phyloP scores from a whole-genome alignment of 1,140 invertebrate genomes.

The Microplitis mediator region DNA sequence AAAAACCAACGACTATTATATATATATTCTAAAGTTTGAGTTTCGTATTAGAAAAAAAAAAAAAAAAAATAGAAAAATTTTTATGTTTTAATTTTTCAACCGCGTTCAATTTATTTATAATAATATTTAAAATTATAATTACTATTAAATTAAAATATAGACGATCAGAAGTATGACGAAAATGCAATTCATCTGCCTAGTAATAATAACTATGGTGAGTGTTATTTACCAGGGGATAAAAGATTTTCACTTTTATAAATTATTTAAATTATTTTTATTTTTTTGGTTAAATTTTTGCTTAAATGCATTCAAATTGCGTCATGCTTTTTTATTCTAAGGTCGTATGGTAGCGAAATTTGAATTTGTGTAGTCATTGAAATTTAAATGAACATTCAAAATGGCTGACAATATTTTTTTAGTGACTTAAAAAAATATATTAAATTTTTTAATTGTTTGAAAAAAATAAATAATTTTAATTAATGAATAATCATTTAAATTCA shows the following conservation, averaged over 20 bases:
- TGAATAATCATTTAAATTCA: too few species aligned
- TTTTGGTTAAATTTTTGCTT: not conserved
- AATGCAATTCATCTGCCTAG: constrained; percentile 51
- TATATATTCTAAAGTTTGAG: not conserved
- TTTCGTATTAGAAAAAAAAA: not conserved
- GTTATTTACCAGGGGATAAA: constrained; percentile 28
- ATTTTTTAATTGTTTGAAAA: not conserved
- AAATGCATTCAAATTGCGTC: constrained; percentile 7
- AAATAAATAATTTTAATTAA: too few species aligned
- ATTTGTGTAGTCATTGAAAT: not conserved
- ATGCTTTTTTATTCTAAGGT: constrained; percentile 5
- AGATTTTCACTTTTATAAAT: not conserved
- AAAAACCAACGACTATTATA: not conserved
- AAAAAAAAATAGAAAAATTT: not conserved
- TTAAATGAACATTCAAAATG: too few species aligned
- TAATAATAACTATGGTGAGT: constrained; percentile 47
- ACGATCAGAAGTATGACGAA: constrained; percentile 51
- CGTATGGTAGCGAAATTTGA: not conserved
- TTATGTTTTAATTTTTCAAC: too few species aligned
- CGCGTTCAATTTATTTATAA: too few species aligned
- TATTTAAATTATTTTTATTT: constrained; percentile 30
- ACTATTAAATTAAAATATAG: constrained; percentile 45
- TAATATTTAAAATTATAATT: not conserved
- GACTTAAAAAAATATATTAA: not conserved
- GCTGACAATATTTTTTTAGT: not conserved